Conservation (phyloP, 2,888 invertebrate species). For the Baccha elongata region DNA sequence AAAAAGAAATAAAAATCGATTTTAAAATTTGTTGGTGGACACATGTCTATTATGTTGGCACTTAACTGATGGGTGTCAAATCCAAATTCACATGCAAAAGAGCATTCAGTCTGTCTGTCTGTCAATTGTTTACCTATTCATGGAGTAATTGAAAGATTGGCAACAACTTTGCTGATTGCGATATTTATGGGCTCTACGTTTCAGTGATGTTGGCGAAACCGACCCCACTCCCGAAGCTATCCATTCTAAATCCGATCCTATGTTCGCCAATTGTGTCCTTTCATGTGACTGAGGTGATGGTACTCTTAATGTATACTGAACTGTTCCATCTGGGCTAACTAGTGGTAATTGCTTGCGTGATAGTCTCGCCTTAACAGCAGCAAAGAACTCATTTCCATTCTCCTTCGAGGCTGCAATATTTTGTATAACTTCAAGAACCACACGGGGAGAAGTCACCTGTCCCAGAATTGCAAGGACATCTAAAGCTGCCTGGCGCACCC, state of each 20-base stretch:
- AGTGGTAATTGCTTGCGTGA: slow-evolving; percentile 89
- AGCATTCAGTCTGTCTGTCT: slow-evolving; percentile 31
- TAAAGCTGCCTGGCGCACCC: slow-evolving; percentile 90
- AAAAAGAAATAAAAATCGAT: slow-evolving; percentile 57
- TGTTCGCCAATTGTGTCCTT: slow-evolving; percentile 75
- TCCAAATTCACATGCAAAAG: slow-evolving; percentile 50
- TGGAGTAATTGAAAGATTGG: slow-evolving; percentile 61
- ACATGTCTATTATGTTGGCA: slow-evolving; percentile 58
- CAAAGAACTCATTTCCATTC: slow-evolving; percentile 84
- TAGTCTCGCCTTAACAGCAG: slow-evolving; percentile 89
- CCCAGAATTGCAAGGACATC: slow-evolving; percentile 91
- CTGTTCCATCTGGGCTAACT: slow-evolving; percentile 87
- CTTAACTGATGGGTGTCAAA: slow-evolving; percentile 63
- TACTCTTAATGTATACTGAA: slow-evolving; percentile 89
- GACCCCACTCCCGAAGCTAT: slow-evolving; percentile 86
- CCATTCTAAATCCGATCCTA: slow-evolving; percentile 90
- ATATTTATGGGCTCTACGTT: slow-evolving; percentile 77
- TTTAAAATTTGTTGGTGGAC: slow-evolving; percentile 27
- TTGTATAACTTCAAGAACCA: slow-evolving; percentile 86
- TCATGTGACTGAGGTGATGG: slow-evolving; percentile 80
- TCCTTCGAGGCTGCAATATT: slow-evolving; percentile 82
- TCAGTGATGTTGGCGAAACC: slow-evolving; percentile 84
- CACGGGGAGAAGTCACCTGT: slow-evolving; percentile 86
- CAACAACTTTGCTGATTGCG: slow-evolving; percentile 74
- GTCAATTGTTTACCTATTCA: slow-evolving; percentile 63